Base-by-base conservation (phyloP, 1,140 invertebrate genomes). In the Drosophila ambigua region DNA sequence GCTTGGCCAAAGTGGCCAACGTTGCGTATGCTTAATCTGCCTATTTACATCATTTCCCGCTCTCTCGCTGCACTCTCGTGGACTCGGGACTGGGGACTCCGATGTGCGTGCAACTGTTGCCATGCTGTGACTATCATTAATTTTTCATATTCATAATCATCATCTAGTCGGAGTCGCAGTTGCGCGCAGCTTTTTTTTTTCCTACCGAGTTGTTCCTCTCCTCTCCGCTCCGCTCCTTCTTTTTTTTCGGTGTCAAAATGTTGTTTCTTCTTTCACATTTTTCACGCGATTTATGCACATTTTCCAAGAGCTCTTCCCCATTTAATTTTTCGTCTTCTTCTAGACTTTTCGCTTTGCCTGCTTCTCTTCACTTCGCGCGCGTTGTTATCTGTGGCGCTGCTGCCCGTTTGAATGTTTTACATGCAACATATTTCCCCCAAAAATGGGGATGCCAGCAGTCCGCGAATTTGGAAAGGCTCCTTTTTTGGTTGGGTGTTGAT, bases 61-160 rank as follows among this genome's bases (percentile, higher is more conserved):
- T 57, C 53, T 52, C 51, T 74, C 64, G 50, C 11, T 35, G 41
- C 24, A 28, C 43, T 2, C 13, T 15, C 46, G 26, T 20, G n/a
- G 20, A 23, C 41, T 28, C 62, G 43, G 41, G 24, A 41, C 54
- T 69, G 50, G 16, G n/a, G 20, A 23, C 41, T 28, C 50, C 44
- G 16, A 43, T 67, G 65, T 87, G 81, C 81, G 82, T 87, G 82
- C 83, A 82, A 82, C 82, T 81, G 79, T 76, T 87, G 82, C 78
- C 83, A 88, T 87, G 83, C 83, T 87, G 83, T 88, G 83, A 88
- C 83, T 88, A 87, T 87, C 83, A 87, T 87, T 87, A 87, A 88
- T 87, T 83, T 87, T 87, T 87, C 83, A 87, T 88, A 87, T 81
- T 87, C 83, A 87, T 87, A 87, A 87, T 87, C 83, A 87, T 85